Conservation (phyloP, 2,113 vertebrate genomes). For the Gallinago media region DNA sequence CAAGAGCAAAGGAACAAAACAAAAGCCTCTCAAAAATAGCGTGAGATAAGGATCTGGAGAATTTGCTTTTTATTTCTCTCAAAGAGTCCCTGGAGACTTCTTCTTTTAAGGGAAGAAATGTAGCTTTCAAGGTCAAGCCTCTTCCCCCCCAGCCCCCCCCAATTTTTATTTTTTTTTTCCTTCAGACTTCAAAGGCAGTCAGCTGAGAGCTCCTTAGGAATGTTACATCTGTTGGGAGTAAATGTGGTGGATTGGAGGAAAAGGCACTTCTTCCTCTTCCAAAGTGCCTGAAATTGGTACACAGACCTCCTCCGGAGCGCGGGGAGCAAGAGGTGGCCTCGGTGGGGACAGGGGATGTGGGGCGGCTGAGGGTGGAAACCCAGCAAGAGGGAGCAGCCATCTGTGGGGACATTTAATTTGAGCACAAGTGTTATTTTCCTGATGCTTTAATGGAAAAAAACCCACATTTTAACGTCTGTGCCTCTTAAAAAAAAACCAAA, state of each 20-base stretch:
- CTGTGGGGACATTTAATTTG: background rate
- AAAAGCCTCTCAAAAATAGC: conserved; percentile 61
- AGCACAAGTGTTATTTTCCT: background rate
- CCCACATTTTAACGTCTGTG: background rate
- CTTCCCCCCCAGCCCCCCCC: fast-evolving
- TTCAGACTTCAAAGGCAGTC: conserved; percentile 62
- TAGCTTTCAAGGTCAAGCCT: conserved; percentile 34
- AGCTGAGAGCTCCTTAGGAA: conserved; percentile 43
- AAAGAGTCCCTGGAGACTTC: conserved; percentile 10
- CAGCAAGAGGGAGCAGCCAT: background rate
- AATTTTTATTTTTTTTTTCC: background rate
- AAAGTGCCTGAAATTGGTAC: background rate
- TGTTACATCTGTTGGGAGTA: conserved; percentile 29
- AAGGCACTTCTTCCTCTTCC: background rate
- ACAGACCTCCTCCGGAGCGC: background rate
- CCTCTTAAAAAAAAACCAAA: background rate
- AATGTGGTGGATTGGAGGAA: background rate
- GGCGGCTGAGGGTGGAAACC: background rate
- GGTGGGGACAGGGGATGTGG: fast-evolving
- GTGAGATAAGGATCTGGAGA: conserved; percentile 59
- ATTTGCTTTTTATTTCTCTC: conserved; percentile 50
- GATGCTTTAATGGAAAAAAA: background rate
- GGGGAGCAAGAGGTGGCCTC: background rate
- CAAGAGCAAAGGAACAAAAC: conserved; percentile 31
- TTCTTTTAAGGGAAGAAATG: conserved; percentile 59